Evolutionary conservation across 2,888 invertebrate genomes (phyloP).

Genomic region (Tetanocera ferruginea): DNA sequence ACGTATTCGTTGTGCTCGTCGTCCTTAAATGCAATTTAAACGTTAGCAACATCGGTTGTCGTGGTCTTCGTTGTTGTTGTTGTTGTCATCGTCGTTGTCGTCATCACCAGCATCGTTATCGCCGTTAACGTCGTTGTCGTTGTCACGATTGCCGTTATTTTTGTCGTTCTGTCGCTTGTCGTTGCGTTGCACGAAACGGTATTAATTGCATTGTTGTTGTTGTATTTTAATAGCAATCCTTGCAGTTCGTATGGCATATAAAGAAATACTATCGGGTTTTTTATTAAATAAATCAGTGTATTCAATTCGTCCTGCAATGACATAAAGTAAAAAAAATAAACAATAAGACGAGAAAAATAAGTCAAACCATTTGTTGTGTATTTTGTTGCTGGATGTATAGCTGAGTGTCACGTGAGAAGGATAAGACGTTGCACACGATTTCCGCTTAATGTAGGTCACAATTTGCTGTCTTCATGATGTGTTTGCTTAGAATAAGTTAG

Average conservation of each 20-base stretch:
- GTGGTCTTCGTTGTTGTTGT: slow-evolving; percentile 7
- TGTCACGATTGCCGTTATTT: background rate
- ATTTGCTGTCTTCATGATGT: background rate
- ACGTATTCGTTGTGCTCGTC: background rate
- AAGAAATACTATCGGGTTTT: background rate
- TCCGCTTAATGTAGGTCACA: slow-evolving; percentile 19
- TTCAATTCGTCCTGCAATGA: background rate
- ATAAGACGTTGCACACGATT: background rate
- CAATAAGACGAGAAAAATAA: too few relatives aligned
- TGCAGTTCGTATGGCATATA: background rate
- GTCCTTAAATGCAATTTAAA: background rate
- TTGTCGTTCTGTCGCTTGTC: background rate
- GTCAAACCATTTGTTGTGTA: too few relatives aligned
- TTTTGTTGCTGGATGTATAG: background rate
- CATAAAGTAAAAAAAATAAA: too few relatives aligned
- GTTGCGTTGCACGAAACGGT: background rate
- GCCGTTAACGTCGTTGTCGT: background rate
- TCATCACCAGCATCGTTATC: background rate
- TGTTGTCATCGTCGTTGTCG: background rate
- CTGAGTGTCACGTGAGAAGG: background rate
- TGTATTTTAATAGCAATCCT: background rate
- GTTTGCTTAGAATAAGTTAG: too few relatives aligned
- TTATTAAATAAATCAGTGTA: background rate
- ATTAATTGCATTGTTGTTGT: background rate
- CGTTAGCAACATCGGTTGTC: background rate